Evolutionary conservation across 2,113 vertebrate species (phyloP).

Genomic region (Promerops cafer): DNA sequence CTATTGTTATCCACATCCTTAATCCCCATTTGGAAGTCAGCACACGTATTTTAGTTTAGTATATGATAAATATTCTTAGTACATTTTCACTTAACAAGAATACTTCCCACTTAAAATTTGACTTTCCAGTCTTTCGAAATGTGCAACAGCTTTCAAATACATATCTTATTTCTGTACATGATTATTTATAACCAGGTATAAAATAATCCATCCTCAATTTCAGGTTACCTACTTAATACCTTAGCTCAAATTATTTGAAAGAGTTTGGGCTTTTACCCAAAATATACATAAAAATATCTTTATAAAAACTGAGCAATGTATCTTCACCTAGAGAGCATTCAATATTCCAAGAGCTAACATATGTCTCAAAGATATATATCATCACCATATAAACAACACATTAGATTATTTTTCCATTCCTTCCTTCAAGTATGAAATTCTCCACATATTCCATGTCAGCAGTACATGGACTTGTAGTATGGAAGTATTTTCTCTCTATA

Average conservation of each 20-base stretch:
- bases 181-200: background rate
- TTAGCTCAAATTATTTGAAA: constrained; percentile 14
- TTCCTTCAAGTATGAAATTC: constrained; percentile 46
- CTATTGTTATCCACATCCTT: background rate
- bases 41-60: background rate
- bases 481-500: background rate
- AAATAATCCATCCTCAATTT: constrained; percentile 27
- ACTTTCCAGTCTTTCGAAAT: background rate
- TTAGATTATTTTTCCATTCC: constrained; percentile 50
- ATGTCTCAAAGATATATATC: constrained; percentile 41
- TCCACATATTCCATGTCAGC: constrained; percentile 32
- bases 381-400: constrained; percentile 38
- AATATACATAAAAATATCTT: constrained; percentile 47
- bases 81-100: background rate
- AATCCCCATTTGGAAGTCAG: background rate
- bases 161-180: background rate
- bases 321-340: constrained; percentile 42
- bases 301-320: constrained; percentile 24
- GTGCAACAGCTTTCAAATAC: background rate
- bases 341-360: constrained; percentile 39
- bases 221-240: constrained; percentile 10
- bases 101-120: background rate
- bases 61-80: background rate
- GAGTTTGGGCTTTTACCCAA: constrained; percentile 30
- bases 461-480: background rate